phyloP scores from a whole-genome alignment of 2,113 vertebrate genomes.

The Megaceryle torquata region DNA sequence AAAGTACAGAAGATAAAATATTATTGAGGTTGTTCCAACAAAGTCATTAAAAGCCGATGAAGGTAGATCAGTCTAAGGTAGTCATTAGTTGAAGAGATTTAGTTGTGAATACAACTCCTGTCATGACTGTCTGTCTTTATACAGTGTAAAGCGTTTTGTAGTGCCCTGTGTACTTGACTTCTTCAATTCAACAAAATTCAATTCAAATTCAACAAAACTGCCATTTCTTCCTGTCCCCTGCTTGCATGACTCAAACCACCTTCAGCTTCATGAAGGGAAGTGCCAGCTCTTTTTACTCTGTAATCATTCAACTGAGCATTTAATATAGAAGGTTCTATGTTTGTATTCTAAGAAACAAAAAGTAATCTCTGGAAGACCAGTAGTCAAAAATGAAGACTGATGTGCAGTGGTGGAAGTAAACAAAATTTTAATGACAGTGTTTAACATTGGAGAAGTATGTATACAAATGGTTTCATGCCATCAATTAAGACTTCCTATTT shows the following conservation, averaged over 20 bases:
- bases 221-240: not conserved
- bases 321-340: not conserved
- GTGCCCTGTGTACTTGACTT: conserved; percentile 22
- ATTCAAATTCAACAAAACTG: not conserved
- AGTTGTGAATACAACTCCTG: not conserved
- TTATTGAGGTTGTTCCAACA: conserved; percentile 48
- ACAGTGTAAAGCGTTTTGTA: conserved; percentile 25
- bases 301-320: not conserved
- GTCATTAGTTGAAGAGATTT: conserved; percentile 20
- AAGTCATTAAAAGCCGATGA: conserved; percentile 50
- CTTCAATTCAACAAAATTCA: not conserved
- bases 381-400: not conserved
- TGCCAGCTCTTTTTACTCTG: not conserved
- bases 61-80: conserved; percentile 59
- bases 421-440: not conserved
- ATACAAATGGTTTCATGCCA: not conserved
- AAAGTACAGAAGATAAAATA: conserved; percentile 55
- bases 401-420: not conserved
- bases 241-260: not conserved
- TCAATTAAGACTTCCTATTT: not conserved
- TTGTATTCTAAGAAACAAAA: not conserved
- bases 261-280: not conserved
- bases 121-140: conserved; percentile 28
- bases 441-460: not conserved
- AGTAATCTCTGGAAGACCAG: not conserved